A percentile compares a stretch with the other conserved stretches of the same genome.
phyloP scores from a whole-genome alignment of 64 coral and sea anemone genomes.

The Stichodactyla helianthus region DNA sequence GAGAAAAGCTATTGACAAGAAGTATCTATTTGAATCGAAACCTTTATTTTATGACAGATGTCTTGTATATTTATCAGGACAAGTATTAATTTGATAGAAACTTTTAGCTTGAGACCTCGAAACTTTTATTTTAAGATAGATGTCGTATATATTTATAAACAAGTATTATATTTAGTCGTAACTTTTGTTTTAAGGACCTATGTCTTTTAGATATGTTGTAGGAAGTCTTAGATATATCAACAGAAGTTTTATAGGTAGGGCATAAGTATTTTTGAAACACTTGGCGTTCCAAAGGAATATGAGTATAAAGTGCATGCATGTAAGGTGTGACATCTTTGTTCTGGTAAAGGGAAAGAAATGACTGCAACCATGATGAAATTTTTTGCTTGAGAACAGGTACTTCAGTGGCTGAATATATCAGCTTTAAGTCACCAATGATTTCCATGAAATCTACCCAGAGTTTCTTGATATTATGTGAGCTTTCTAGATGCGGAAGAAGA shows the following conservation, averaged over 20 bases:
- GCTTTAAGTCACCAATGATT: conserved; percentile 33
- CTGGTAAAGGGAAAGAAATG: conserved; percentile 5
- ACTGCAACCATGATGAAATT: neutral
- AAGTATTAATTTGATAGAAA: too few relatives aligned
- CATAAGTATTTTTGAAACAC: too few relatives aligned
- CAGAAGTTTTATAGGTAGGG: too few relatives aligned
- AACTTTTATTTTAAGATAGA: too few relatives aligned
- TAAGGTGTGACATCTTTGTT: conserved; percentile 45
- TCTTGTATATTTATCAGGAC: too few relatives aligned
- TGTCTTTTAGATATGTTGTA: too few relatives aligned
- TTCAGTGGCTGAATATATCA: conserved; percentile 20
- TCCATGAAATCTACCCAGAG: conserved; percentile 40
- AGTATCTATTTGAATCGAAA: neutral
- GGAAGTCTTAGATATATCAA: too few relatives aligned
- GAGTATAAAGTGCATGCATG: conserved; percentile 33
- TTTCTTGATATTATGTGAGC: conserved; percentile 15
- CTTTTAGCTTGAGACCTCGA: too few relatives aligned
- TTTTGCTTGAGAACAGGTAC: neutral
- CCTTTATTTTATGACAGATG: too few relatives aligned
- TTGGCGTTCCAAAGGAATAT: neutral
- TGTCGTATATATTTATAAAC: too few relatives aligned
- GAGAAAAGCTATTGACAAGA: neutral
- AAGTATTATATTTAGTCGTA: too few relatives aligned
- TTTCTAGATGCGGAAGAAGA: conserved; percentile 22
- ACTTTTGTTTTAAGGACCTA: too few relatives aligned